Base-by-base conservation (phyloP, 2,888 invertebrate genomes). In the Stenodema calcarata region DNA sequence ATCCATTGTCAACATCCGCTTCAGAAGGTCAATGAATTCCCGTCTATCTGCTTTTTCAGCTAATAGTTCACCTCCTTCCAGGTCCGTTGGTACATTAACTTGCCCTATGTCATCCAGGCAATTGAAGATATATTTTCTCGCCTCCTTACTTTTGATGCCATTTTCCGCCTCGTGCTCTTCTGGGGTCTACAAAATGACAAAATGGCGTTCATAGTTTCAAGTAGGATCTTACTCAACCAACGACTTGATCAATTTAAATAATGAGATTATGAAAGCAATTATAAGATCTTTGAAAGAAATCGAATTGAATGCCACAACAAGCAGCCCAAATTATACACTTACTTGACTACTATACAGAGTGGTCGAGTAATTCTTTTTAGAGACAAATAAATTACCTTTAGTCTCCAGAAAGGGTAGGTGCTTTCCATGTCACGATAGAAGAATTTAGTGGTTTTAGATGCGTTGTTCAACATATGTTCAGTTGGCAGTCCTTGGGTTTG, bases 121-220 rank as follows among this genome's bases (percentile, higher is more conserved):
- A 92, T 99, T 99, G 92, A 99, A 99, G 90, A 99, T 99, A 92
- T 99, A 99, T 92, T 99, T 99, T 90, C 99, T 93, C 4, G 99
- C 99, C 93, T 99, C 99, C 93, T 99, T 99, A 89, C 99, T 98
- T 92, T 99, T 99, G 90, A 98, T 98, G 89, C 97, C 97, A 78
- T 98, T 99, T 92, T 99, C 99, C 16, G 96, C 95, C 92, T 99
- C 99, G 92, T 99, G 98, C 92, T 99, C 99, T 91, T 99, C 99
- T 28, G 98, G 98, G 30, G 98, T 98, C 94, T 99, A 83, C 27
- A 14, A 9, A 75, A 30, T 30, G 30, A 30, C 28, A 75, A 75
- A 30, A 12, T 47, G 47, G 14, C 14, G 11, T 11, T 47, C 14
- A 12, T 16, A 35, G 7, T 35, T 35, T 35, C 7, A 35, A 35